Conservation (phyloP, 53 echinoderm and acorn worm species). For the Antedon mediterranea region DNA sequence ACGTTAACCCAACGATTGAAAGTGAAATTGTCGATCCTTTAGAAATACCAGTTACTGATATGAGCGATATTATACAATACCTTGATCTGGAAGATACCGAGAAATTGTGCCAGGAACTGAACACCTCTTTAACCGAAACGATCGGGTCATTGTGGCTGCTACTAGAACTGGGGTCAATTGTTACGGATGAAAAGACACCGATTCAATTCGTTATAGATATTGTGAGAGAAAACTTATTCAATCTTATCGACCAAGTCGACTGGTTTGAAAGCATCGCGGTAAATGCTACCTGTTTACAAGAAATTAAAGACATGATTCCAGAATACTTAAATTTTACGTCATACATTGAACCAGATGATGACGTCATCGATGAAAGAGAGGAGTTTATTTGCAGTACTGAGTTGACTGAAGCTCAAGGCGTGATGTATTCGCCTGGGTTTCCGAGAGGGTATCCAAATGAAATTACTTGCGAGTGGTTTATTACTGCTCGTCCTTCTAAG, state of each 20-base stretch:
- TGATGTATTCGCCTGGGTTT: conserved; percentile 11
- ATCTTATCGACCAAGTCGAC: not conserved
- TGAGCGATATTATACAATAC: not conserved
- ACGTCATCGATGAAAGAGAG: not conserved
- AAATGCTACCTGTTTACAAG: not conserved
- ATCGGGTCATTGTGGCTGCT: not conserved
- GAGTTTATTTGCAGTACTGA: not conserved
- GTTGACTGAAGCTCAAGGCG: not conserved
- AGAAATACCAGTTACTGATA: not conserved
- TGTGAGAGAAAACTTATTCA: not conserved
- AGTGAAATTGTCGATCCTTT: not conserved
- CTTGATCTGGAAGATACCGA: not conserved
- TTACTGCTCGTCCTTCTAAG: conserved; percentile 7
- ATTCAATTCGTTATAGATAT: not conserved
- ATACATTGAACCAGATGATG: not conserved
- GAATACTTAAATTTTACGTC: not conserved
- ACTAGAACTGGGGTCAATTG: not conserved
- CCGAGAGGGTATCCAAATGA: not conserved
- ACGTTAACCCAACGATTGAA: not conserved
- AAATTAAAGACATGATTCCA: not conserved
- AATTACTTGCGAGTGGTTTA: conserved; percentile 13
- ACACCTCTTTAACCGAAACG: not conserved
- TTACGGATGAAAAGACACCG: not conserved
- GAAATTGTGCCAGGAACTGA: not conserved
- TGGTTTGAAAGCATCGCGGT: not conserved